Evolutionary conservation across 2,888 invertebrate species (phyloP), one percentile per base, ranked within the genome.

Genomic region (Notodonta dromedarius): DNA sequence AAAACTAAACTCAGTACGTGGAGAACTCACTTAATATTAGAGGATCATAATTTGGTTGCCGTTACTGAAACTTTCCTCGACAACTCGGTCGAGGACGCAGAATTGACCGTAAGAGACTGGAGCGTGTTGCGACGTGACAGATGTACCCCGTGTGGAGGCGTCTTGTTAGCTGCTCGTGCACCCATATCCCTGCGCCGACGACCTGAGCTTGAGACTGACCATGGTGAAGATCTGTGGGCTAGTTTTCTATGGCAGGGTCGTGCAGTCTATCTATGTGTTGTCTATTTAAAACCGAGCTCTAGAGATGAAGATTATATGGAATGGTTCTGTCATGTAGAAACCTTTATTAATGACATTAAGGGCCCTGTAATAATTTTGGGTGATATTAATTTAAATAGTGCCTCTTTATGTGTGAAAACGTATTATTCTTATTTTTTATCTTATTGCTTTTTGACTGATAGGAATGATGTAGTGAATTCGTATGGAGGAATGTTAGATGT

Each of bases 371-470:
- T 56, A 3, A 51, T 56, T 39, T 35, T 58, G 32, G 60, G 60
- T 11, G 60, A 60, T 11, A 35, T 60, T 12, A 60, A 60, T n/a
- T 32, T 60, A 44, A 60, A 35, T 11, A 60, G 60, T 60, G 50
- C 44, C 9, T 55, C 58, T 42, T 13, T 56, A 6, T 50, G 57
- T 52, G 2, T 53, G 0, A 51, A 52, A 6, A 53, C 54, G 51
- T 59, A 62, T 52, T 58, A 61, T 13, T 61, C 14, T 61, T 58
- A 56, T 44, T 62, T 56, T 4, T 35, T 58, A 24, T 54, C 24
- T 42, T 62, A 42, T 39, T 62, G 55, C 52, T 52, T 40, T 46
- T 5, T 59, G 52, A 5, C 6, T 39, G 58, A 59, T 14, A 59
- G 12, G 51, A 62, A 56, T 52, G 52, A 51, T n/a, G 58, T 58